Conservation (phyloP, 1,140 invertebrate species). For the Bombus pyrosoma region DNA sequence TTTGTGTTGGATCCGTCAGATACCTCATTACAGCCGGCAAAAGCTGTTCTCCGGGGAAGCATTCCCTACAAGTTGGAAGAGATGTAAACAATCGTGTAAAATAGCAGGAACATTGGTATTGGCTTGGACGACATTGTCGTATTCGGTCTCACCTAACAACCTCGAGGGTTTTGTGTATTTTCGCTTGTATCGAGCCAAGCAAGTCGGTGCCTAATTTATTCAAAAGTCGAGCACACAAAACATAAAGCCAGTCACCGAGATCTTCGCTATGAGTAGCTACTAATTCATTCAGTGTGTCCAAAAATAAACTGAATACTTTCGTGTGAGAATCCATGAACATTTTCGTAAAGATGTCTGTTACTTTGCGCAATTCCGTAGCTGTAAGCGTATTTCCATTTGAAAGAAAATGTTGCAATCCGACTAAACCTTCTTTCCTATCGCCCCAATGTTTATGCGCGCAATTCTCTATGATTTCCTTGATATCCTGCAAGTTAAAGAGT, state of each 20-base stretch:
- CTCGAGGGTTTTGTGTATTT: constrained; percentile 94
- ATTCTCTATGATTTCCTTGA: constrained; percentile 93
- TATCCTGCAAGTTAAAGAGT: constrained; percentile 85
- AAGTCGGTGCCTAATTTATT: constrained; percentile 95
- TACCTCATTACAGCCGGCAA: constrained; percentile 88
- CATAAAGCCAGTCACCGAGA: constrained; percentile 95
- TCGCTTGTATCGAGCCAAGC: constrained; percentile 93
- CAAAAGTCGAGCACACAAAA: constrained; percentile 86
- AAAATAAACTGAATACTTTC: constrained; percentile 96
- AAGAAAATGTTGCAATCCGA: constrained; percentile 90
- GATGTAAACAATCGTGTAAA: not conserved
- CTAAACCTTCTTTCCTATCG: constrained; percentile 95
- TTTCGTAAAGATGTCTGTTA: constrained; percentile 96
- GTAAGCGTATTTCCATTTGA: constrained; percentile 87
- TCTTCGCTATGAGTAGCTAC: constrained; percentile 93
- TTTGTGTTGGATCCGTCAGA: constrained; percentile 94
- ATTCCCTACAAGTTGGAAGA: constrained; percentile 81
- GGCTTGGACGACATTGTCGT: not conserved
- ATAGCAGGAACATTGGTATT: not conserved
- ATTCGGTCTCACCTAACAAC: constrained; percentile 87
- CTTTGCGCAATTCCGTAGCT: constrained; percentile 88
- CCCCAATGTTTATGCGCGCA: constrained; percentile 95
- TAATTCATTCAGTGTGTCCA: constrained; percentile 95
- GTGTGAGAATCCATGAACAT: constrained; percentile 99
- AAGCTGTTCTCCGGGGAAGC: constrained; percentile 86